Evolutionary conservation across 2,797 vertebrate species (phyloP).

Genomic region (Gymnothorax reevesii): DNA sequence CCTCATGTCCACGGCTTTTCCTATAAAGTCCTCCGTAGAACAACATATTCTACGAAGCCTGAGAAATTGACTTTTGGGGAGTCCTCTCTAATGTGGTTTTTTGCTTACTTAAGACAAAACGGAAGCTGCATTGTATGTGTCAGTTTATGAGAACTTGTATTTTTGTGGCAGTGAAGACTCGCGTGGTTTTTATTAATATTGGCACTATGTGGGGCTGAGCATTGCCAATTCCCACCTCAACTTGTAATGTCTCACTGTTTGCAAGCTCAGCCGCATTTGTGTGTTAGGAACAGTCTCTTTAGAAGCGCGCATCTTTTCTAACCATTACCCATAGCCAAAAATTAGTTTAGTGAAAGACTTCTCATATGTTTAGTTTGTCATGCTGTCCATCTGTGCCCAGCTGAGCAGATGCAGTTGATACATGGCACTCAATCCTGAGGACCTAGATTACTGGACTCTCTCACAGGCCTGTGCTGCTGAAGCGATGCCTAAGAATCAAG

Average conservation of each 20-base stretch:
- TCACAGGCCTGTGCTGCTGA: neutral
- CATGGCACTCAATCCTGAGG: neutral
- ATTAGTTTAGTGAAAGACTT: neutral
- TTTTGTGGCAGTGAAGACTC: neutral
- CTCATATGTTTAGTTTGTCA: neutral
- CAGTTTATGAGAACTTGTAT: neutral
- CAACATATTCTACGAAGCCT: too few relatives aligned
- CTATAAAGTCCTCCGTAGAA: too few relatives aligned
- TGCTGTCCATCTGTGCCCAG: too few relatives aligned
- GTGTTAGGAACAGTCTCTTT: neutral
- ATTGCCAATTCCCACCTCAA: neutral
- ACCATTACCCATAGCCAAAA: neutral
- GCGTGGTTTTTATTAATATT: neutral
- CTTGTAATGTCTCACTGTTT: neutral
- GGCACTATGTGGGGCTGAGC: neutral
- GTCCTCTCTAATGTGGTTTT: too few relatives aligned
- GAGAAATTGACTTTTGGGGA: too few relatives aligned
- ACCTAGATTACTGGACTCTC: neutral
- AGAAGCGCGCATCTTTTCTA: neutral
- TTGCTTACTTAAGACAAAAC: neutral
- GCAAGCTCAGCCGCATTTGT: neutral
- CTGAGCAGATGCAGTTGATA: neutral
- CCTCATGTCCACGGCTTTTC: too few relatives aligned
- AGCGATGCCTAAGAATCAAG: too few relatives aligned
- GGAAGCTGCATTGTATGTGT: neutral